A percentile compares a stretch with the other conserved stretches of the same genome.
These are phyloP conservation scores for Alcis repandata DNA, from an alignment of 2,888 invertebrate species.

Conservation along the genomic window DNA sequence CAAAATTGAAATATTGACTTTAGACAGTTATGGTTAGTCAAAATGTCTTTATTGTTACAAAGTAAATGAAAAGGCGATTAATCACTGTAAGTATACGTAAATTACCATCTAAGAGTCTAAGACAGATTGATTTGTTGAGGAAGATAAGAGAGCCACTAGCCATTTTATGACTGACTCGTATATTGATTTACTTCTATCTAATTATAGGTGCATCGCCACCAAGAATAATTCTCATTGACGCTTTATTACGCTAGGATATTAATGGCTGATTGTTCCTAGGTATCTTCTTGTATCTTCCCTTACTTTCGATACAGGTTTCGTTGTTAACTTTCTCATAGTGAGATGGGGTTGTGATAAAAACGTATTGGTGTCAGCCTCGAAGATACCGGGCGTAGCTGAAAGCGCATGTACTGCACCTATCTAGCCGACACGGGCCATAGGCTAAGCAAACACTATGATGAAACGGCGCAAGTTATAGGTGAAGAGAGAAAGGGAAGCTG, in stretches of 20 bases:
- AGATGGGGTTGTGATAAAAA: conserved; percentile 83
- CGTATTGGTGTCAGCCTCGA: conserved; percentile 83
- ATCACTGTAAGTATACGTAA: conserved; percentile 46
- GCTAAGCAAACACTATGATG: conserved; percentile 77
- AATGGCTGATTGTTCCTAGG: conserved; percentile 46
- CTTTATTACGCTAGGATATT: conserved; percentile 37
- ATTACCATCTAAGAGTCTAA: conserved; percentile 44
- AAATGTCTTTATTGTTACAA: neutral
- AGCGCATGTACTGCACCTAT: conserved; percentile 85
- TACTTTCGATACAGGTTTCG: conserved; percentile 61
- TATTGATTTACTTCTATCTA: conserved; percentile 54
- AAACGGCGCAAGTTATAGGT: conserved; percentile 52
- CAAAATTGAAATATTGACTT: no score
- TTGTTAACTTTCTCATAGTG: conserved; percentile 81
- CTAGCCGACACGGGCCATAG: conserved; percentile 78
- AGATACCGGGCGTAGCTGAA: conserved; percentile 80
- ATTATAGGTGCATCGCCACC: conserved; percentile 27
- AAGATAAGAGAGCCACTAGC: conserved; percentile 40
- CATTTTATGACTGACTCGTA: conserved; percentile 50
- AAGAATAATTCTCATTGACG: conserved; percentile 34
- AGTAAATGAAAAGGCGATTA: conserved; percentile 57
- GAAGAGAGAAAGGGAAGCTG: neutral
- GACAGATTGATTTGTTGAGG: conserved; percentile 32
- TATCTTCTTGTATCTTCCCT: conserved; percentile 33
- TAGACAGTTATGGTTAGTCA: no score